Evolutionary conservation across 1,140 invertebrate species (phyloP), one percentile per base, ranked within the genome.

Genomic region (Diploscapter pachys): DNA sequence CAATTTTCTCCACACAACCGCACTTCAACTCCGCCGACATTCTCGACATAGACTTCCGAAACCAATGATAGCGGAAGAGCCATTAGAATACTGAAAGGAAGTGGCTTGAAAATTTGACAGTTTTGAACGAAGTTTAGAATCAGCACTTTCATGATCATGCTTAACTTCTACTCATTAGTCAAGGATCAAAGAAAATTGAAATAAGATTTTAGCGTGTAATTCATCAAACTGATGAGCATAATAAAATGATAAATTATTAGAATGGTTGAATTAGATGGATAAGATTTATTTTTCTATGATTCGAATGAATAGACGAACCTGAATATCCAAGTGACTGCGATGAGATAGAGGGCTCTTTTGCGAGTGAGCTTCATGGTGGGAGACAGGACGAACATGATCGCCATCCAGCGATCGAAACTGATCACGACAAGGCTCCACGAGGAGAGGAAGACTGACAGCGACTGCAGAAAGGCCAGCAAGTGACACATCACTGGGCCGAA

Each of bases 391-490:
- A 84, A 84, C 77, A 80, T 80, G 49, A 84, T 84, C 48, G 83
- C 83, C 79, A 84, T 73, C 67, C 77, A 80, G n/a, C 79, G 74
- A 67, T 80, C 79, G 54, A 80, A 80, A 62, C 81, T 83, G 71
- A 81, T 84, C 5, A 82, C 83, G n/a, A 84, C 83, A 6, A 84
- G 75, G 2, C 84, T 84, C 84, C 84, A 84, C 0, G 83, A 83
- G 61, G 79, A 81, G 13, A 84, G 70, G 73, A 84, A 85, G 5
- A 84, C 83, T 3, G 83, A 82, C 57, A 80, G 79, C 9, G 82
- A 83, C 78, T 84, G 83, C n/a, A 85, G 76, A 71, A 83, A 84
- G 13, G 82, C 79, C 52, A 84, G 80, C 3, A 84, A 59, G 65
- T 80, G 81, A 72, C 83, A 84, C 62, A 85, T 77, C 62, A 82